A percentile compares a stretch with the other conserved stretches of the same genome.
phyloP scores from a whole-genome alignment of 2,113 vertebrate species.

The Labeo catla region DNA sequence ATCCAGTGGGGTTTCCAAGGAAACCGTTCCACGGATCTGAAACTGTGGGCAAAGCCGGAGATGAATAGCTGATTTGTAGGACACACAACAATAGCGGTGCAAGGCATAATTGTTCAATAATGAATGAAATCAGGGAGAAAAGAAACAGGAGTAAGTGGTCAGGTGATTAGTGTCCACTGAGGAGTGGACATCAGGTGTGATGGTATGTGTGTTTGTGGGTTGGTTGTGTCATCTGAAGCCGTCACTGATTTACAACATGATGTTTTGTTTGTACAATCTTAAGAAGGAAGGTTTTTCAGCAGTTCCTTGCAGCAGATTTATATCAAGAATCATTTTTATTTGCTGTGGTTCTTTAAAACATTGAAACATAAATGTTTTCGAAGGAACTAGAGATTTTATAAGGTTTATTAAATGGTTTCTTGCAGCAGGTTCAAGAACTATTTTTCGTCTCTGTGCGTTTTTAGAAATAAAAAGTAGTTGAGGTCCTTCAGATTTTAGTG shows the following conservation, averaged over 20 bases:
- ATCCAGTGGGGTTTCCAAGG: constrained; percentile 60
- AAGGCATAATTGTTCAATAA: constrained; percentile 13
- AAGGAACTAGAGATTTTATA: too few relatives aligned
- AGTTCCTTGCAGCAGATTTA: background rate
- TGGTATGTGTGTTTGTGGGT: background rate
- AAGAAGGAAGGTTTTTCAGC: background rate
- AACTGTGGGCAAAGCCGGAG: constrained; percentile 37
- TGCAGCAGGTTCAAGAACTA: too few relatives aligned
- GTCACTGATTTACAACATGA: background rate
- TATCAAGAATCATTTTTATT: background rate
- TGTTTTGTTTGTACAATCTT: background rate
- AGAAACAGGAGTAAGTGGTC: background rate
- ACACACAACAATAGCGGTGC: constrained; percentile 11
- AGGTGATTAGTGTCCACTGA: constrained; percentile 4
- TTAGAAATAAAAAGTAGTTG: too few relatives aligned
- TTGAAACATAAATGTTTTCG: too few relatives aligned
- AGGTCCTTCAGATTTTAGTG: too few relatives aligned
- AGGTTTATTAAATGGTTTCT: too few relatives aligned
- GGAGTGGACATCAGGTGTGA: background rate
- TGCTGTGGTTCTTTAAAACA: background rate
- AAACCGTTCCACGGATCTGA: constrained; percentile 50
- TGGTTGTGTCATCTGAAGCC: background rate
- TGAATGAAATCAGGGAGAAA: background rate
- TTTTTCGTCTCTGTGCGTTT: too few relatives aligned
- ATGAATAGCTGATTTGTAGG: constrained; percentile 37